Base-by-base conservation (phyloP, 1,140 invertebrate species). In the Ceratina japonica region DNA sequence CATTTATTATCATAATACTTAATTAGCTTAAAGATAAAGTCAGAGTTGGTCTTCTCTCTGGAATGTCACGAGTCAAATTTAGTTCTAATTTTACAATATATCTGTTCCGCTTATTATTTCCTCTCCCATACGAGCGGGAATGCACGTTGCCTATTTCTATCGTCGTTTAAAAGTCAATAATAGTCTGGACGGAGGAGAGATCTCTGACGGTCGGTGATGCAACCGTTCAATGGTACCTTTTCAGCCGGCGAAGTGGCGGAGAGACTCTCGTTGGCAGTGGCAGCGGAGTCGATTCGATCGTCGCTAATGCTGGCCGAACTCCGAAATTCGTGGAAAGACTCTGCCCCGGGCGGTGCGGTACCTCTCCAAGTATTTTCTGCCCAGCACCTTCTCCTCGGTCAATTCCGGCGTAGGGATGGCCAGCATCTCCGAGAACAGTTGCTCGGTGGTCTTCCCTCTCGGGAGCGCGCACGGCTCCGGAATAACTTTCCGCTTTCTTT, bases 251-350 rank as follows among this genome's bases (percentile, higher is more conserved):
- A 52, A 59, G 22, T 51, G 24, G 22, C 24, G n/a, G n/a, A 49
- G 44, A 22, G 51, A 62, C 54, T 84, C 12, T 81, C 75, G 16
- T 54, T 37, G 13, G 37, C 27, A 31, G 4, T 31, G 27, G 27
- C 27, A 31, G 27, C 4, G 27, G 27, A 31, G 27, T 31, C 27
- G 27, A 31, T n/a, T n/a, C n/a, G n/a, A n/a, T n/a, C n/a, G n/a
- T n/a, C n/a, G n/a, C 27, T 31, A 31, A 31, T 1, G 54, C 18
- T 37, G n/a, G 1, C 75, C 56, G 22, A 79, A 85, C 18, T 82
- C 75, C 44, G 75, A 85, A 64, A 85, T 85, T 54, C 75, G 61
- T 56, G 72, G 75, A 69, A 82, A 82, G 75, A 69, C 15, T 72
- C 71, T 61, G 12, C 0, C 12, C 20, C 8, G 68, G 51, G 27